Base-by-base conservation (phyloP, 2,113 vertebrate species). In the Albula glossodonta region DNA sequence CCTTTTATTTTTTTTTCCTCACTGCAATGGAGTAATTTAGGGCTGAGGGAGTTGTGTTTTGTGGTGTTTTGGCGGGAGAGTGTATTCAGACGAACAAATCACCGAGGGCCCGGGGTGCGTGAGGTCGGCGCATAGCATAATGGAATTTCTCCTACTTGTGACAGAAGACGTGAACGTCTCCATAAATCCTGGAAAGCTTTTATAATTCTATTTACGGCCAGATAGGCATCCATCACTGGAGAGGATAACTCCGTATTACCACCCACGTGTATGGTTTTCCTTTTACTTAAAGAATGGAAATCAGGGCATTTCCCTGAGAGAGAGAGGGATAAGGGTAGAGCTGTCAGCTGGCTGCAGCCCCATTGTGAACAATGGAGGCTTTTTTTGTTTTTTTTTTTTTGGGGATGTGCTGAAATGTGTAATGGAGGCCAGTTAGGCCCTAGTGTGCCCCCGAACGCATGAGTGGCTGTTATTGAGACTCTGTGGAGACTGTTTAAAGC, bases 321-420 rank as follows among this genome's bases (percentile, higher is more conserved):
- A 4, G 51, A 57, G 80, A 5, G 84, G 81, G 88, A 90, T 82
- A 48, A 87, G 87, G 84, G 87, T 70, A 51, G 81, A 81, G 90
- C 78, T 91, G 87, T 87, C 88, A 81, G 86, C 78, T 87, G 84
- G 82, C 51, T 87, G 78, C 51, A 7, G 51, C 4, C 31, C 51
- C 81, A 22, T n/a, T 15, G 19, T 31, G 41, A 57, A 13, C 51
- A 41, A 31, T 12, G 12, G 19, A 12, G 41, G 53, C n/a, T 4
- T 19, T 52, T 57, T 56, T 57, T 84, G 86, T 86, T 41, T 41
- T 41, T 88, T 19, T 52, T 57, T 56, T 57, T 84, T 87, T 86
- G 82, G 86, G 78, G 83, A 83, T 85, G 80, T 84, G 87, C 84
- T 86, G 87, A 86, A 86, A 88, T 89, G 88, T 89, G 89, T 90